Conservation (phyloP, 2,797 vertebrate genomes). For the Halcyon badia region DNA sequence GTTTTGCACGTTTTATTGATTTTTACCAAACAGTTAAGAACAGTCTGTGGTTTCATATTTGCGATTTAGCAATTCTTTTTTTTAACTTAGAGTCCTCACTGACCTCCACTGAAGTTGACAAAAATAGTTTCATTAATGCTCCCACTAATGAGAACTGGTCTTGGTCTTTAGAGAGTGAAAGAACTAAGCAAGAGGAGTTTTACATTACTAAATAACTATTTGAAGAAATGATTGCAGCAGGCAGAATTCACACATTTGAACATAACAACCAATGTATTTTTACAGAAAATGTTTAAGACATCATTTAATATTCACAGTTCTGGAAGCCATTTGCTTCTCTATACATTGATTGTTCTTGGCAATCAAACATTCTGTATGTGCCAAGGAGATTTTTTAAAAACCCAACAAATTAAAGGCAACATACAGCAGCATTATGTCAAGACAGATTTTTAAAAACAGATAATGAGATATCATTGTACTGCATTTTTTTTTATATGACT, state of each 20-base stretch:
- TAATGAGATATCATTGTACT: neutral
- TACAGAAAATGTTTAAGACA: slow-evolving; percentile 66
- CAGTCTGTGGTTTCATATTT: neutral
- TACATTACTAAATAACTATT: neutral
- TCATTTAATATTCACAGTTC: slow-evolving; percentile 43
- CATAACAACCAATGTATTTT: neutral
- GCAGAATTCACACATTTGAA: slow-evolving; percentile 44
- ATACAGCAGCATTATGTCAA: slow-evolving; percentile 53
- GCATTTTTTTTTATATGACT: neutral
- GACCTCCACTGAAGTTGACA: neutral
- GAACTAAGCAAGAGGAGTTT: slow-evolving; percentile 1
- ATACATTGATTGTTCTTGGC: slow-evolving; percentile 55
- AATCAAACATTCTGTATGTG: neutral
- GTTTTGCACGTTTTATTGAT: neutral
- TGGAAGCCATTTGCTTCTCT: slow-evolving; percentile 31
- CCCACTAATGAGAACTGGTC: neutral
- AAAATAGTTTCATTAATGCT: neutral
- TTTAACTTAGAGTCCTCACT: neutral
- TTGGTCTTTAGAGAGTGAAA: neutral
- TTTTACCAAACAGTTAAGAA: neutral
- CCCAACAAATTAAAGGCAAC: slow-evolving; percentile 26
- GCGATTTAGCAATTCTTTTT: neutral
- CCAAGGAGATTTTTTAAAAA: neutral
- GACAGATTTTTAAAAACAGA: slow-evolving; percentile 43
- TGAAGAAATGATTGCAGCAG: neutral